Conservation (phyloP, 1,140 invertebrate genomes). For the Pachypeltis micranthus region DNA sequence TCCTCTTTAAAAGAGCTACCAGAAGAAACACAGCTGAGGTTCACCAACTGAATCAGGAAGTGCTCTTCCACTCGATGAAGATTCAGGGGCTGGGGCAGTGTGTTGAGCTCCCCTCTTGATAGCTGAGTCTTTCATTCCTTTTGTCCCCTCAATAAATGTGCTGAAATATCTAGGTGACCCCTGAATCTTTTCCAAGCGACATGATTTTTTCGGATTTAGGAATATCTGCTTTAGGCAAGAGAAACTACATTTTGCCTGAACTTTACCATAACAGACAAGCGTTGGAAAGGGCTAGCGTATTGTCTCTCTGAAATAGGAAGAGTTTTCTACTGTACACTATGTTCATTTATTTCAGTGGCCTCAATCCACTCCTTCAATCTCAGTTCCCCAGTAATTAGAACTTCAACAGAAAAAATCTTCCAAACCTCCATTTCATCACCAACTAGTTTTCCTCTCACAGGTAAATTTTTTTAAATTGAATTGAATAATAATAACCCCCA, state of each 20-base stretch:
- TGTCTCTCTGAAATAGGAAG: background rate
- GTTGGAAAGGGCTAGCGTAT: background rate
- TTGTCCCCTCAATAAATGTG: background rate
- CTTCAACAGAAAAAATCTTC: background rate
- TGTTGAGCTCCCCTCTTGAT: background rate
- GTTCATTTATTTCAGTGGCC: background rate
- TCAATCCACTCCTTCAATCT: background rate
- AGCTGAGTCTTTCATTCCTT: background rate
- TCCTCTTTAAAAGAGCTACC: too few relatives aligned
- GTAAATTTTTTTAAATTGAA: constrained; percentile 34
- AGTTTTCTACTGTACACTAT: background rate
- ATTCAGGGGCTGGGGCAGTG: too few relatives aligned
- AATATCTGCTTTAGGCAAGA: background rate
- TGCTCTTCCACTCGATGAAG: too few relatives aligned
- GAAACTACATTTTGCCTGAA: background rate
- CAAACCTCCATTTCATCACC: background rate
- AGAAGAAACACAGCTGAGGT: too few relatives aligned
- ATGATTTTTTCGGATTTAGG: background rate
- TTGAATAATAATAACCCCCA: too few relatives aligned
- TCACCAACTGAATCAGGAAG: too few relatives aligned
- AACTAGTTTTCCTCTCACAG: constrained; percentile 30
- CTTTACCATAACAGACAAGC: background rate
- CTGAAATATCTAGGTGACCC: background rate
- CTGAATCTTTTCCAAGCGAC: background rate
- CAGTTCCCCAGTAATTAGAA: background rate